phyloP scores from a whole-genome alignment of 2,888 invertebrate species.

The Trissolcus japonicus region DNA sequence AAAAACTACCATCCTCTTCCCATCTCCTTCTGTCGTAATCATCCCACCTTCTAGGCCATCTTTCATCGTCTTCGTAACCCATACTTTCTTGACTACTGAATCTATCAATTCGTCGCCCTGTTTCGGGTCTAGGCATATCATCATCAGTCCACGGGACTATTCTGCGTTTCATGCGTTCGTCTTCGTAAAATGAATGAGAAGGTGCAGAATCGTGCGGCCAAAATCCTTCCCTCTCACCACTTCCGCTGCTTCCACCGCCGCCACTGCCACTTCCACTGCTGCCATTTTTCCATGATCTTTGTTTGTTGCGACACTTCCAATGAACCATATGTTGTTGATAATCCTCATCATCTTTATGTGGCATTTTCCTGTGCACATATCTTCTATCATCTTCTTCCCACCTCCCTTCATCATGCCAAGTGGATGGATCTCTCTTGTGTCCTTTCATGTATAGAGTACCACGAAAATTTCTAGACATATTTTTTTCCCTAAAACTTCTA shows the following conservation, averaged over 20 bases:
- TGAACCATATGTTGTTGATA: conserved; percentile 63
- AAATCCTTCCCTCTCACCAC: conserved; percentile 61
- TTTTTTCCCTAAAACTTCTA: conserved; percentile 67
- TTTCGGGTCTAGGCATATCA: conserved; percentile 76
- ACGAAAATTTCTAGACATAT: conserved; percentile 64
- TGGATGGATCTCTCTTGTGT: conserved; percentile 85
- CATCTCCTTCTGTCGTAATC: conserved; percentile 74
- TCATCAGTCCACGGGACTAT: conserved; percentile 72
- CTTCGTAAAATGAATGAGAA: conserved; percentile 69
- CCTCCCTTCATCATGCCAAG: conserved; percentile 87
- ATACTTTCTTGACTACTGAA: conserved; percentile 75
- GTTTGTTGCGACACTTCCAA: conserved; percentile 70
- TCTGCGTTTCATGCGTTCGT: conserved; percentile 71
- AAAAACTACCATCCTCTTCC: conserved; percentile 76
- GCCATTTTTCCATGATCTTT: conserved; percentile 64
- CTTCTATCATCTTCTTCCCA: conserved; percentile 70
- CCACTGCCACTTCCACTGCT: conserved; percentile 37
- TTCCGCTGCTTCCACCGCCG: conserved; percentile 38
- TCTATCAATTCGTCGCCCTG: conserved; percentile 73
- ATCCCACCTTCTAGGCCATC: conserved; percentile 65
- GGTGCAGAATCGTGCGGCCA: conserved; percentile 60
- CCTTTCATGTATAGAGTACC: conserved; percentile 74
- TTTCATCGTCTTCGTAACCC: conserved; percentile 76
- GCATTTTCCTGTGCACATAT: conserved; percentile 66
- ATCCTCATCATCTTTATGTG: conserved; percentile 72